Conservation (phyloP, 2,888 invertebrate genomes). For the Netelia virgata region DNA sequence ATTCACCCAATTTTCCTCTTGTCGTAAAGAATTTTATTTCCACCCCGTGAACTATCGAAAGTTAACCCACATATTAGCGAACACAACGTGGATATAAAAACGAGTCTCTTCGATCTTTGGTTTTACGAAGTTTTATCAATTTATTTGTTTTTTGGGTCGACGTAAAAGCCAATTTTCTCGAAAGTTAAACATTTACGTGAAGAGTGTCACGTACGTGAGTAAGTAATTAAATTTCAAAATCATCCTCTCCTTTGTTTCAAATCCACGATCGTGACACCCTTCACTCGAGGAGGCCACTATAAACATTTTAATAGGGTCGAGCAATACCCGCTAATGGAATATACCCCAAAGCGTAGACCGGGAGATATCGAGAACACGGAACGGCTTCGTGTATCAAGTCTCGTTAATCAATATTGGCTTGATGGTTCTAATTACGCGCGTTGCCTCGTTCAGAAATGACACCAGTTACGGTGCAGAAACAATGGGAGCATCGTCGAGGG, state of each 20-base stretch:
- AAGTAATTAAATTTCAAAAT: no score
- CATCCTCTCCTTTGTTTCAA: not conserved
- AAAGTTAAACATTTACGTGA: no score
- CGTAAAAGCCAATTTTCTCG: no score
- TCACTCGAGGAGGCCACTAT: not conserved
- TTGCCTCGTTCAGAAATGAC: conserved; percentile 34
- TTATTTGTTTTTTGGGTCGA: no score
- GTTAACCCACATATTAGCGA: no score
- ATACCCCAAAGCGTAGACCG: not conserved
- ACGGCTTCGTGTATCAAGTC: conserved; percentile 4
- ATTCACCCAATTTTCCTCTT: conserved; percentile 10
- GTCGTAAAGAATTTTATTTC: conserved; percentile 17
- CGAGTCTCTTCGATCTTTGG: no score
- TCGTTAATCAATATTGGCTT: conserved; percentile 63
- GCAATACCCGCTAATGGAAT: not conserved
- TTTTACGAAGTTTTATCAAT: no score
- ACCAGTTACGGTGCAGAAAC: conserved; percentile 44
- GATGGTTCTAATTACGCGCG: conserved; percentile 56
- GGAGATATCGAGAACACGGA: not conserved
- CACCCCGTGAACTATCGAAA: no score
- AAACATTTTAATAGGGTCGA: not conserved
- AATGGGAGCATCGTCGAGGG: conserved; percentile 16
- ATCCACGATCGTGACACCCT: not conserved
- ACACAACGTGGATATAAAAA: no score
- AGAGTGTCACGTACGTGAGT: no score